A percentile compares a stretch with the other conserved stretches of the same genome.
Conservation (phyloP, 2,113 vertebrate genomes). For the Salminus brasiliensis region DNA sequence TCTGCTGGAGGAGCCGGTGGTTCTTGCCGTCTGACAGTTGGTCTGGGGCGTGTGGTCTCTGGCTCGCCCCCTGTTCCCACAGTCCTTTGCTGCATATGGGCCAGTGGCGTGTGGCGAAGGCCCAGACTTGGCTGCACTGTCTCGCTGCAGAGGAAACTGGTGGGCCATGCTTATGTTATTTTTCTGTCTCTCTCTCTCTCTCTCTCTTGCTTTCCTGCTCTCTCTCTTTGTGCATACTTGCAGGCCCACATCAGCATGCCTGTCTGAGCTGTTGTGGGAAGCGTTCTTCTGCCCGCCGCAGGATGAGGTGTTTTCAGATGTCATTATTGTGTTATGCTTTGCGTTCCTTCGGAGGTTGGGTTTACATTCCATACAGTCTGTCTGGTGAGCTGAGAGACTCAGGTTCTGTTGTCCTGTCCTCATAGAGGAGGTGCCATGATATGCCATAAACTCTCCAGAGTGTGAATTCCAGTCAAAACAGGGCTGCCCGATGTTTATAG, state of each 20-base stretch:
- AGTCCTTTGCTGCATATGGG: conserved; percentile 41
- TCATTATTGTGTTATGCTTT: conserved; percentile 10
- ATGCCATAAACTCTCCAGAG: not conserved
- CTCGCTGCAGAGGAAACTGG: conserved; percentile 56
- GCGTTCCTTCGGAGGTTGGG: not conserved
- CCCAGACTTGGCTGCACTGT: conserved; percentile 45
- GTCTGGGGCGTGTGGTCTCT: conserved; percentile 4
- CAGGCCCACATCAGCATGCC: conserved; percentile 43
- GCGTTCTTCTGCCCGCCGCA: not conserved
- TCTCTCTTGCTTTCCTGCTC: conserved; percentile 21
- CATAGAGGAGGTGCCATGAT: conserved; percentile 13
- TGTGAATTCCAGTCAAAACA: not conserved
- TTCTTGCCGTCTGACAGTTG: not conserved
- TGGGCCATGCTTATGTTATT: conserved; percentile 57
- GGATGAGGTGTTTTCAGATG: not conserved
- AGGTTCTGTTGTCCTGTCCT: not conserved
- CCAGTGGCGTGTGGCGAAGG: conserved; percentile 46
- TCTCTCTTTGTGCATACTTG: conserved; percentile 47
- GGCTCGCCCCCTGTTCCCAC: conserved; percentile 37
- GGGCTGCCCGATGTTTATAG: not conserved
- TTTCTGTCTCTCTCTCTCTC: conserved; percentile 28
- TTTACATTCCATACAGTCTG: not conserved
- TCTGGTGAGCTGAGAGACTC: not conserved
- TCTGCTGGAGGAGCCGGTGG: not conserved
- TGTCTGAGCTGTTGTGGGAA: conserved; percentile 1